Base-by-base conservation (phyloP, 2,888 invertebrate genomes). In the Amblyjoppa fuscipennis region DNA sequence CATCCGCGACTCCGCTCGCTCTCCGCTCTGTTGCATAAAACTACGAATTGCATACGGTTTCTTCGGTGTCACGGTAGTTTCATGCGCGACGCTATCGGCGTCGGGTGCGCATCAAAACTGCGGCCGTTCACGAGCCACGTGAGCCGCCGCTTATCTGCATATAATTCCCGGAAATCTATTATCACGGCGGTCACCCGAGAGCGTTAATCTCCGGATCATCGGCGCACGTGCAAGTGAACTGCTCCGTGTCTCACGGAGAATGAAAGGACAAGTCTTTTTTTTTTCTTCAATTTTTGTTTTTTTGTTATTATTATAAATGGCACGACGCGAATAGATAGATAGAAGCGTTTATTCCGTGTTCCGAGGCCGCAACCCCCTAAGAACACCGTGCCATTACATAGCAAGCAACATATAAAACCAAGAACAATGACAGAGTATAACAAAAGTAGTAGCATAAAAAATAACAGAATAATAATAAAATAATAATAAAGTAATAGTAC, bases 141-240 rank as follows among this genome's bases (percentile, higher is more conserved):
- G 59, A 41, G 61, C 31, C 4, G 28, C 16, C 13, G 9, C 31
- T 9, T 74, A 71, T 73, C 56, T 59, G 53, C 56, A 59, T 38
- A 59, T 56, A 34, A 56, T 56, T 80, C 45, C 31, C 73, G 66
- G 73, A 80, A 73, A 73, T 68, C 3, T 80, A 49, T 74, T 80
- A 73, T 74, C 53, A 20, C 5, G 4, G 16, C 61, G 20, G 25
- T 64, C 34, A 31, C 25, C 34, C 31, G 64, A 34, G n/a, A 64
- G 31, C 34, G 64, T 45, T n/a, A 70, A 59, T 69, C 25, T 59
- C 20, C 25, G 13, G 11, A 28, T 28, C 28, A 5, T 3, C 56
- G 61, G 28, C 4, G 34, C 64, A 16, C 5, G 34, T 31, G 31
- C 28, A 64, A 5, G 31, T 16, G 16, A 64, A 25, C 45, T 25